Evolutionary conservation across 2,797 vertebrate genomes (phyloP).

Genomic region (Emys orbicularis): DNA sequence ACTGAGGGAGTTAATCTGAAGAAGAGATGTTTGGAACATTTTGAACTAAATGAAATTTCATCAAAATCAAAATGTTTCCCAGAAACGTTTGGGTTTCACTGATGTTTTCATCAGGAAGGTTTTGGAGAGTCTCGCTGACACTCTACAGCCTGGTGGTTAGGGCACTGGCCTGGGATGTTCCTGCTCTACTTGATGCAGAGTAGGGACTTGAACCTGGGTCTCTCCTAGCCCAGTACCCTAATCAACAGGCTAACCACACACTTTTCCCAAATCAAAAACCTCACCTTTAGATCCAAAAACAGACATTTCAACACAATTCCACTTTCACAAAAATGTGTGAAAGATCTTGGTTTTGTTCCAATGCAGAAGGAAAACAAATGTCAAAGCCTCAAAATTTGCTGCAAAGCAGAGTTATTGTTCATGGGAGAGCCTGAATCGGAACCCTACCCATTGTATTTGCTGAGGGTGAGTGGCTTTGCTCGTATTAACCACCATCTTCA

Average conservation of each 20-base stretch:
- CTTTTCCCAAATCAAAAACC: not conserved
- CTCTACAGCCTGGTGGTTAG: not conserved
- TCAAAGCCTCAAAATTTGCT: not conserved
- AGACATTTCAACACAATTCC: not conserved
- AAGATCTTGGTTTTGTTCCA: not conserved
- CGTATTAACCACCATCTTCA: not conserved
- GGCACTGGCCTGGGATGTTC: not conserved
- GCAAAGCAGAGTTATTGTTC: not conserved
- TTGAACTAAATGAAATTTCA: not conserved
- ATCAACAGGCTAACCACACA: not conserved
- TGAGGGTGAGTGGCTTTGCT: not conserved
- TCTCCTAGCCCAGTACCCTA: not conserved
- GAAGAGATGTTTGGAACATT: not conserved
- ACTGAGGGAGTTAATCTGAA: not conserved
- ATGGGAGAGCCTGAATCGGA: not conserved
- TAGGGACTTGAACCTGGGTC: not conserved
- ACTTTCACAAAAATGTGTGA: constrained; percentile 19
- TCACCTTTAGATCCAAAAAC: not conserved
- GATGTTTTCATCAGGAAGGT: not conserved
- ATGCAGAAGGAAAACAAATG: not conserved
- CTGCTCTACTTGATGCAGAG: not conserved
- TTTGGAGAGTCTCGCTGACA: not conserved
- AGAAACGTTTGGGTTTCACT: no score
- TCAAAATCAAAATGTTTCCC: not conserved
- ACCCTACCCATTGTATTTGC: not conserved